Percentiles rank a stretch among this genome's conserved stretches.
Evolutionary conservation across 2,113 vertebrate genomes (phyloP).

Genomic region (Poeciliopsis occidentalis): DNA sequence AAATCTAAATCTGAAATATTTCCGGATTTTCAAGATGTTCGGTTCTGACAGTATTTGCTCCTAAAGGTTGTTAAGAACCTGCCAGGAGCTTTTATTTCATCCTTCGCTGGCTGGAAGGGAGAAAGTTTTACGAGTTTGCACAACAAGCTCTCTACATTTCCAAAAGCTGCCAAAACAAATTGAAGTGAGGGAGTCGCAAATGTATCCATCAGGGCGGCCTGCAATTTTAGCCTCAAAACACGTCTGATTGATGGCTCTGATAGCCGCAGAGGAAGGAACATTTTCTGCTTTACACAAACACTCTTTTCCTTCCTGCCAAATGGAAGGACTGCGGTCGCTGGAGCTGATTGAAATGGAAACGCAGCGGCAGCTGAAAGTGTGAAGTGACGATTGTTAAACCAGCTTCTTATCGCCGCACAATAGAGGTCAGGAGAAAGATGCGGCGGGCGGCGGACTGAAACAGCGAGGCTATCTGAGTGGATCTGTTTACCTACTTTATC

Average conservation of each 20-base stretch:
- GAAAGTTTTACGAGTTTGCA: constrained; percentile 54
- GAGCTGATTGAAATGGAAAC: constrained; percentile 27
- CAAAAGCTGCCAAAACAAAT: constrained; percentile 66
- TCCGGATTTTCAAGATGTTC: not conserved
- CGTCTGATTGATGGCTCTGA: constrained; percentile 71
- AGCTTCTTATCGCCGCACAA: constrained; percentile 41
- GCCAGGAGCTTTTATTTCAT: constrained; percentile 50
- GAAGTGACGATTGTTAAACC: constrained; percentile 49
- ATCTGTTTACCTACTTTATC: not conserved
- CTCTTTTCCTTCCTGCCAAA: constrained; percentile 2
- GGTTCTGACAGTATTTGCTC: constrained; percentile 30
- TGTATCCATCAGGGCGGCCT: constrained; percentile 67
- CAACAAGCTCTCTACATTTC: constrained; percentile 38
- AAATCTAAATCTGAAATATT: constrained; percentile 22
- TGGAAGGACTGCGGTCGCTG: constrained; percentile 6
- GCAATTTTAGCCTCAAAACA: constrained; percentile 55
- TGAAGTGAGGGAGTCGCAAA: constrained; percentile 64
- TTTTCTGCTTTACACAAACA: not conserved
- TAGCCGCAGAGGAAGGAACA: constrained; percentile 25
- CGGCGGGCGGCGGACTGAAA: constrained; percentile 69
- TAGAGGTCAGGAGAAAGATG: constrained; percentile 54
- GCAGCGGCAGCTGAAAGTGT: constrained; percentile 37
- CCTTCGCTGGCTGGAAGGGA: constrained; percentile 47
- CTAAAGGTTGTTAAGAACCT: constrained; percentile 32
- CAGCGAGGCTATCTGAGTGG: not conserved